Conservation (phyloP, 2,113 vertebrate genomes). For the Rutilus rutilus region DNA sequence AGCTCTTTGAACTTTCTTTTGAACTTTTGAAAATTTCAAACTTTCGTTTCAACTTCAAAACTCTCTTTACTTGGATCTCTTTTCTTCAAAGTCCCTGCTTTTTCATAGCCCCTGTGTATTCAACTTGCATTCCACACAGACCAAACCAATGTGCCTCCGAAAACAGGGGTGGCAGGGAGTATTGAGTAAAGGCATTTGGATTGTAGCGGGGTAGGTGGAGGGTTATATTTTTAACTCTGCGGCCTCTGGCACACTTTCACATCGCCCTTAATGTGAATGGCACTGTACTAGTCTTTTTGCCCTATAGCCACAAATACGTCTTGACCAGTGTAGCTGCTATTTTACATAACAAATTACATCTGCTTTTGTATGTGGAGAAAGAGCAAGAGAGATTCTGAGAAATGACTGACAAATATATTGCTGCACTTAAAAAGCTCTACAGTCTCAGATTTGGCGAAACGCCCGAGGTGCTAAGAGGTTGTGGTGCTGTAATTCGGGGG, state of each 20-base stretch:
- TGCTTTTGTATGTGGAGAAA: conserved; percentile 24
- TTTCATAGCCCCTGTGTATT: too few species aligned
- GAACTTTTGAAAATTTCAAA: neutral
- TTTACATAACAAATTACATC: conserved; percentile 4
- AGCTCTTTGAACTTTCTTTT: neutral
- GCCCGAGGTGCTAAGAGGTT: conserved; percentile 54
- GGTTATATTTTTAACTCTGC: conserved; percentile 23
- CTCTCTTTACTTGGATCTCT: neutral
- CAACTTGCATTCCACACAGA: conserved; percentile 57
- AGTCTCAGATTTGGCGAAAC: conserved; percentile 30
- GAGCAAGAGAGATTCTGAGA: conserved; percentile 20
- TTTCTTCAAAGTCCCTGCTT: neutral
- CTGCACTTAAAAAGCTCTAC: conserved; percentile 63
- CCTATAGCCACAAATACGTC: conserved; percentile 30
- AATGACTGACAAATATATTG: conserved; percentile 57
- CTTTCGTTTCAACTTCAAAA: neutral
- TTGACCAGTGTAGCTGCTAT: conserved; percentile 55
- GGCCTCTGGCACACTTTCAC: conserved; percentile 8
- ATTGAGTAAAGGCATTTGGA: neutral
- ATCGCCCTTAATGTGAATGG: conserved; percentile 19
- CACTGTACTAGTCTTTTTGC: conserved; percentile 22
- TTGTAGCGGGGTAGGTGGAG: neutral
- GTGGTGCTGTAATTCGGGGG: conserved; percentile 45
- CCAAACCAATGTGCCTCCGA: conserved; percentile 72
- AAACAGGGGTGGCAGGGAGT: conserved; percentile 1